phyloP scores from a whole-genome alignment of 2,797 vertebrate species.

The Sciaenops ocellatus region DNA sequence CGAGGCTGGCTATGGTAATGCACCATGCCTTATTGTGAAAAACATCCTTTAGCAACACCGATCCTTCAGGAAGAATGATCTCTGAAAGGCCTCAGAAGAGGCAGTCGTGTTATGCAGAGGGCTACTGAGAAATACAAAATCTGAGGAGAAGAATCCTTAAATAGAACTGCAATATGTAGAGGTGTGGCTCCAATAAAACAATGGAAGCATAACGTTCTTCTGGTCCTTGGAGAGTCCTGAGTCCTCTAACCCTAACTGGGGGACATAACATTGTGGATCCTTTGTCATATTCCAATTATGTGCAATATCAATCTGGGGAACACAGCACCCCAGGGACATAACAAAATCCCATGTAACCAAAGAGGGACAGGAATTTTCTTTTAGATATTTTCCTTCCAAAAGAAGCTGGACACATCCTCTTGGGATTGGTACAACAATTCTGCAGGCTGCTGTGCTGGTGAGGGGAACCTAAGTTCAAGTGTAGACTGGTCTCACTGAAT shows the following conservation, averaged over 20 bases:
- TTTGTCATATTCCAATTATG: too few species aligned
- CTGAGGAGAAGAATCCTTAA: conserved; percentile 9
- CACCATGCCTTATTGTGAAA: conserved; percentile 35
- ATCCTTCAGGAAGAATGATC: conserved; percentile 51
- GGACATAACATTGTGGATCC: too few species aligned
- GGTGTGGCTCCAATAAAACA: conserved; percentile 12
- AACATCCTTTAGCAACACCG: conserved; percentile 55
- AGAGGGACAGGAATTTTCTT: background rate
- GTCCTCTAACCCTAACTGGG: too few species aligned
- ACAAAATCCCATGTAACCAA: too few species aligned
- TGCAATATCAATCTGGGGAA: too few species aligned
- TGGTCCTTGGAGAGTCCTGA: too few species aligned
- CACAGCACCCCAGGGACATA: too few species aligned
- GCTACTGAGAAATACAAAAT: conserved; percentile 19
- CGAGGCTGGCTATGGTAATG: conserved; percentile 49
- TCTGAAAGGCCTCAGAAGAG: conserved; percentile 29
- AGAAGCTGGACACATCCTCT: background rate
- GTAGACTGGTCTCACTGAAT: conserved; percentile 1
- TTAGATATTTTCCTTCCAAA: background rate
- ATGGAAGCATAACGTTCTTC: too few species aligned
- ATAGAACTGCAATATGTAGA: conserved; percentile 3
- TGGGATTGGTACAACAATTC: background rate
- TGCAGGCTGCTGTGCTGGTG: background rate
- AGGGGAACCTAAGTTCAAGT: conserved; percentile 6
- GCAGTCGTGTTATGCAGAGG: background rate